Base-by-base conservation (phyloP, 1,140 invertebrate species). In the Drosophila willistoni region DNA sequence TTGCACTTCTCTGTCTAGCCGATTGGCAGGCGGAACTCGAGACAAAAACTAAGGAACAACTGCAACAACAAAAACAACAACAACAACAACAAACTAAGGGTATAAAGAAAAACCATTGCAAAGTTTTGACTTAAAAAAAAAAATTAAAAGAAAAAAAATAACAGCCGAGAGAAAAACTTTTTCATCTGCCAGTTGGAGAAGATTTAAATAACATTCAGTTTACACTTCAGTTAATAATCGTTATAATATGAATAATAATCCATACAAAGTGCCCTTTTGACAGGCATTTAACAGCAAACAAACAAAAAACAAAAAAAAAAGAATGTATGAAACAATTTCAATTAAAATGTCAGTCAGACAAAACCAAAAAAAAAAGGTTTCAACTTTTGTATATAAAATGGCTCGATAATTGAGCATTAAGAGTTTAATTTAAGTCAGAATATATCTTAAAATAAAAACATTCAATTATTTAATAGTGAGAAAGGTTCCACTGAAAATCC, bases 61-160 rank as follows among this genome's bases (percentile, higher is more conserved):
- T 25, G 22, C 22, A 25, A 25, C 22, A 25, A 25, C 22, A 62
- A 47, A 29, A 64, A 51, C 19, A 54, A 22, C 19, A 34, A 22
- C 19, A 34, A 71, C 68, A 71, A 5, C 25, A 72, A 86, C 86
- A 81, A 76, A 6, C 3, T 17, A 7, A 47, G 6, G 1, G 41
- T 34, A 68, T 68, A 71, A 72, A 86, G 57, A 22, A 62, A 14
- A 9, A 51, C 9, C 44, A 51, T 51, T 82, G 68, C 71, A 87
- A 86, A 82, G 83, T 86, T 86, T 82, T 86, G 75, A 87, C 81
- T 82, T 86, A 79, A 47, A 47, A 51, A 51, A 4, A 12, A 51
- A 51, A 22, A 22, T 5, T 4, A 51, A 1, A 22, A 12, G 19
- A 22, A 3, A 9, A 6, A 34, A 25, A 2, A 34, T 59, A 73